Conservation (phyloP, 2,888 invertebrate genomes). For the Trileptium ribeirensis region DNA sequence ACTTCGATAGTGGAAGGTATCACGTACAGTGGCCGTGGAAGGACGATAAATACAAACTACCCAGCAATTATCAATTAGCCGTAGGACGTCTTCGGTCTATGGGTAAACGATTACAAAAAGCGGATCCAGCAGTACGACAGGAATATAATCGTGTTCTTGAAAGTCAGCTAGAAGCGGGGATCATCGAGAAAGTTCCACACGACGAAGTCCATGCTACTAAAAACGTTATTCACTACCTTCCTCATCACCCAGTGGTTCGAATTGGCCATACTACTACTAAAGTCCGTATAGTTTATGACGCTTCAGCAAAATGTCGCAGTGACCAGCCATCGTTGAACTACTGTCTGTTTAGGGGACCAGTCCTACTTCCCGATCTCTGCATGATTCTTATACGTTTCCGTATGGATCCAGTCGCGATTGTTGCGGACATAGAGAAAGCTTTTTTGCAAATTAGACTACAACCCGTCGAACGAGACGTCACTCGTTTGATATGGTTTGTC, state of each 20-base stretch:
- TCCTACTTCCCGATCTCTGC: slow-evolving; percentile 24
- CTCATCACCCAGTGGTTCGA: slow-evolving; percentile 31
- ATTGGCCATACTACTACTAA: slow-evolving; percentile 33
- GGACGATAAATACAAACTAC: too few species aligned
- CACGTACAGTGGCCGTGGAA: too few species aligned
- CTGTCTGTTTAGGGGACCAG: slow-evolving; percentile 31
- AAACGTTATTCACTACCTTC: slow-evolving; percentile 29
- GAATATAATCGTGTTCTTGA: too few species aligned
- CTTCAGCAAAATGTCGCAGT: slow-evolving; percentile 17
- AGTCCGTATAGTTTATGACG: slow-evolving; percentile 40
- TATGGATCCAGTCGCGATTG: slow-evolving; percentile 27
- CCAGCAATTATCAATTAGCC: background rate
- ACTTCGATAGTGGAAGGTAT: background rate
- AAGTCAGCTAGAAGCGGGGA: slow-evolving; percentile 15
- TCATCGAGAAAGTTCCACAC: slow-evolving; percentile 21
- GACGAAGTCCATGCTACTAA: background rate
- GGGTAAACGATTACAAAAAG: slow-evolving; percentile 22
- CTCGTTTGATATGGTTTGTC: slow-evolving; percentile 35
- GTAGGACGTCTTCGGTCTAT: slow-evolving; percentile 4
- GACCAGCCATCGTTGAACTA: slow-evolving; percentile 29
- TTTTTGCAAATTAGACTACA: too few species aligned
- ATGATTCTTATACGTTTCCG: too few species aligned
- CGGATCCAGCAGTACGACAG: too few species aligned
- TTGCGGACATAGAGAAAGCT: slow-evolving; percentile 32
- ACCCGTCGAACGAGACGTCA: slow-evolving; percentile 30